Evolutionary conservation across 1,140 invertebrate species (phyloP).

Genomic region (Cryptotermes secundus): DNA sequence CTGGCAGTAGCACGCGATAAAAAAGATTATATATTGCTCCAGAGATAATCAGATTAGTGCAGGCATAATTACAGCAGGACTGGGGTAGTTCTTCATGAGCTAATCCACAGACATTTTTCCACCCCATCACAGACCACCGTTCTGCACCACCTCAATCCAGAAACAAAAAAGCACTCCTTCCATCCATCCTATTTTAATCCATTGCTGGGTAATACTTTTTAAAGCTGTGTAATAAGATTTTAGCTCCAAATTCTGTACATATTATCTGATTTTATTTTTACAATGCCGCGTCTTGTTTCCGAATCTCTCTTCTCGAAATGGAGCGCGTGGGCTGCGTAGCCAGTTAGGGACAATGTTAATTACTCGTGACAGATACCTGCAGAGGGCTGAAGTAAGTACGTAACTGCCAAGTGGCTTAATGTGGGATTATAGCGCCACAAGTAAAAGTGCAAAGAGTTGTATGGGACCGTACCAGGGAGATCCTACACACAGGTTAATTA

Average conservation of each 20-base stretch:
- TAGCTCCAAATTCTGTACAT: neutral
- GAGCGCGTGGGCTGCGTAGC: neutral
- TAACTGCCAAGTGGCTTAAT: slow-evolving; percentile 10
- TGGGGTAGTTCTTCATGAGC: neutral
- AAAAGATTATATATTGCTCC: neutral
- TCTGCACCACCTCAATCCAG: neutral
- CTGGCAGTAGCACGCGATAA: neutral
- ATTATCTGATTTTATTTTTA: neutral
- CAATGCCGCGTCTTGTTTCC: neutral
- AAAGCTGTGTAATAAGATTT: neutral
- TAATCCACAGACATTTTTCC: neutral
- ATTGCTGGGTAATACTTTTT: neutral
- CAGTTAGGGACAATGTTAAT: slow-evolving; percentile 20
- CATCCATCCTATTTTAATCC: neutral
- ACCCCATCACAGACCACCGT: neutral
- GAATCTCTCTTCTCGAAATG: neutral
- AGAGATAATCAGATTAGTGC: neutral
- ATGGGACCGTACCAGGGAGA: neutral
- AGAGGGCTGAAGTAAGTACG: neutral
- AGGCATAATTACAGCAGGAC: neutral
- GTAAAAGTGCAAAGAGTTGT: slow-evolving; percentile 29
- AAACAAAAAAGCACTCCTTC: neutral
- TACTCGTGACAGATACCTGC: slow-evolving; percentile 26
- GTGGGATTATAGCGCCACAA: slow-evolving; percentile 25
- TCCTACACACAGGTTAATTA: neutral